Conservation (phyloP, 2,888 invertebrate species). For the Erannis defoliaria region DNA sequence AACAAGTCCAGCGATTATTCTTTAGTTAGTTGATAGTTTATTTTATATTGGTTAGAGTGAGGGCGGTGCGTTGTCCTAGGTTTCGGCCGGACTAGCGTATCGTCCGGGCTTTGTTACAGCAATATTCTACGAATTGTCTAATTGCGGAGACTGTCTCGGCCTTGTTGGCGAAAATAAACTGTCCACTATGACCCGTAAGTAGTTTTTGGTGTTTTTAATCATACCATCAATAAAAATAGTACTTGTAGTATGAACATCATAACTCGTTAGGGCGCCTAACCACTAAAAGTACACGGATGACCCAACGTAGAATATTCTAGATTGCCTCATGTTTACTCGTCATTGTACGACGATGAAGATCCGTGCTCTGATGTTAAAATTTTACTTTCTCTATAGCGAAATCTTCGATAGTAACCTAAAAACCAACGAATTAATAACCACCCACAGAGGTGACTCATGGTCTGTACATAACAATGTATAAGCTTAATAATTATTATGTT, state of each 20-base stretch:
- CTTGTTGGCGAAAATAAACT: constrained; percentile 57
- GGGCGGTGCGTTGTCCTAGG: constrained; percentile 86
- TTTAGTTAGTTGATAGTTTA: constrained; percentile 74
- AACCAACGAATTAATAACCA: constrained; percentile 2
- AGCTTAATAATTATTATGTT: constrained; percentile 24
- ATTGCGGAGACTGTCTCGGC: constrained; percentile 53
- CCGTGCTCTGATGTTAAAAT: not conserved
- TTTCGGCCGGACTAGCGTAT: constrained; percentile 86
- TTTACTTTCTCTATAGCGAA: not conserved
- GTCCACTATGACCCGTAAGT: constrained; percentile 83
- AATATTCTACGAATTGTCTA: constrained; percentile 47
- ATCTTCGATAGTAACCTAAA: constrained; percentile 9
- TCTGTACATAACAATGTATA: not conserved
- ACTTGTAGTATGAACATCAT: not conserved
- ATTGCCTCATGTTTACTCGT: constrained; percentile 34
- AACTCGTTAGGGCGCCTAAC: not conserved
- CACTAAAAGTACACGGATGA: not conserved
- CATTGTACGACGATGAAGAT: constrained; percentile 9
- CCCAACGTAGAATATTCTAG: constrained; percentile 60
- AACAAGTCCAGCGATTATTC: constrained; percentile 58
- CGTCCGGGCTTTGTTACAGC: constrained; percentile 72
- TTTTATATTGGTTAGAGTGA: constrained; percentile 70
- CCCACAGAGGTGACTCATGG: constrained; percentile 3
- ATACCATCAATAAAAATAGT: not conserved
- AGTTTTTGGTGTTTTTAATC: constrained; percentile 23